phyloP scores from a whole-genome alignment of 2,888 invertebrate species.

The Nomada lathburiana region DNA sequence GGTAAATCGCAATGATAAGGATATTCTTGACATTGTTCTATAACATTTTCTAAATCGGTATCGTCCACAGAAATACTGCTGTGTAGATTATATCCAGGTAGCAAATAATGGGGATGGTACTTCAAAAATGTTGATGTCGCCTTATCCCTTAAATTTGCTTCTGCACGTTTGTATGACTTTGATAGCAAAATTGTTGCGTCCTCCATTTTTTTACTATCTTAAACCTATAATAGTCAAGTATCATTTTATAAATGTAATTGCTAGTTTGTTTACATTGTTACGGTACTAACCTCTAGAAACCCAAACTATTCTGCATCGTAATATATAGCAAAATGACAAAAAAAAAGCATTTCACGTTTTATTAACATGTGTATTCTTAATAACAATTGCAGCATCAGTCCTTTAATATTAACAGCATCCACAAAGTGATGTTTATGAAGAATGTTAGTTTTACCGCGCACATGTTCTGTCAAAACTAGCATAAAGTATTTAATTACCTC shows the following conservation, averaged over 20 bases:
- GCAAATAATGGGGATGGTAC: slow-evolving; percentile 70
- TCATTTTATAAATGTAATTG: neutral
- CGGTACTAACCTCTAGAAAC: slow-evolving; percentile 3
- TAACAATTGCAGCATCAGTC: neutral
- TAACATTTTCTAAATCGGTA: slow-evolving; percentile 66
- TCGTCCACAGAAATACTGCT: slow-evolving; percentile 63
- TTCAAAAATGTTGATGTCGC: slow-evolving; percentile 67
- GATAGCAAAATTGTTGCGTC: slow-evolving; percentile 50
- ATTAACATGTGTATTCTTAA: neutral
- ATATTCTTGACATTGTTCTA: slow-evolving; percentile 73
- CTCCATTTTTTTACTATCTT: slow-evolving; percentile 28
- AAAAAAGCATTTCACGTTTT: neutral
- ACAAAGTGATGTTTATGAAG: neutral
- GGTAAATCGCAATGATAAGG: slow-evolving; percentile 80
- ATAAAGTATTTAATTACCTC: neutral
- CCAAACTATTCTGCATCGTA: neutral
- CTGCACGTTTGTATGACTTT: slow-evolving; percentile 69
- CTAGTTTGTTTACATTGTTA: neutral
- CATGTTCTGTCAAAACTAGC: neutral
- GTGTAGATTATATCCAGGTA: slow-evolving; percentile 76
- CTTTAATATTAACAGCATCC: neutral
- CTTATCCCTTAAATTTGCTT: slow-evolving; percentile 69
- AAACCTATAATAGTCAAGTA: neutral
- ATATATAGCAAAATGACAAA: neutral
- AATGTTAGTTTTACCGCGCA: neutral